Base-by-base conservation (phyloP, 2,113 vertebrate genomes). In the Pionites leucogaster region DNA sequence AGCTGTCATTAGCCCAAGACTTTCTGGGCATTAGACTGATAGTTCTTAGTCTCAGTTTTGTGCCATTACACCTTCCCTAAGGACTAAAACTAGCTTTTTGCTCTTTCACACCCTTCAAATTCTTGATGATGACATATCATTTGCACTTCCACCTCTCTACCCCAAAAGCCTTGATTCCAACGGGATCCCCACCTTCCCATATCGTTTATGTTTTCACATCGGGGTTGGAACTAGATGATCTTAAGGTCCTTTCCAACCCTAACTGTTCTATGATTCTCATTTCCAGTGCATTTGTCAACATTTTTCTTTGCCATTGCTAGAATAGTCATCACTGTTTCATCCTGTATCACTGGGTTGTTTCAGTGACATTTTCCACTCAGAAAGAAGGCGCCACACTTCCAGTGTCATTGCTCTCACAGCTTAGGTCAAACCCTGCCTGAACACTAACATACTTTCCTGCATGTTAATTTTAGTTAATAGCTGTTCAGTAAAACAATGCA, bases 391-490 rank as follows among this genome's bases (percentile, higher is more conserved):
- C 71, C 82, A 94, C 67, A 62, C 78, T 92, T 89, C 39, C 63
- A 29, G 50, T 67, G 80, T 70, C 86, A 95, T 96, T 97, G 93
- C 71, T 69, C 91, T 95, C 88, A 76, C 33, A 74, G 92, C 50
- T 95, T 91, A 96, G 94, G 93, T 97, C 86, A 95, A 96, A 93
- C 77, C 39, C 27, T 83, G 89, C 94, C 79, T 93, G 83, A 90
- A 76, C 19, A 3, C 87, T 87, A 86, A 80, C 46, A 5, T 52
- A 83, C 71, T 81, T 96, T 52, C 80, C 71, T 94, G 92, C 84
- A 90, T 94, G 92, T 96, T 97, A 96, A 97, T 97, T 95, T 93
- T 92, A 92, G 95, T 94, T 95, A 96, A 97, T 93, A 93, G 89
- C 88, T 93, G 23, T 76, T 93, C 79, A 91, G 93, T 90, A 89